Evolutionary conservation across 2,888 invertebrate genomes (phyloP).

Genomic region (Euphydryas editha): DNA sequence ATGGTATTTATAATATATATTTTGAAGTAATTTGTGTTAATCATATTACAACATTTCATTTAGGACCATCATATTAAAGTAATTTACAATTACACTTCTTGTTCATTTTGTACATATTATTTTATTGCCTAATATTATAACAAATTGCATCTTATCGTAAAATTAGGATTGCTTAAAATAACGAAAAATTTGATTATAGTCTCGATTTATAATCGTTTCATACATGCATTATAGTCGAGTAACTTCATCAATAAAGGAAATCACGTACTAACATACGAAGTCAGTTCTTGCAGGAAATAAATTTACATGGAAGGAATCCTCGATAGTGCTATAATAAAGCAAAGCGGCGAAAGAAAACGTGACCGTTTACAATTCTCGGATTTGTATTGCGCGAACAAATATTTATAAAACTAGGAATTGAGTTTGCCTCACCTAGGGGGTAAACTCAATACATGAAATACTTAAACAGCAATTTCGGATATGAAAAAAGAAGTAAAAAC

Average conservation of each 20-base stretch:
- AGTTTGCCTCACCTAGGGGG: neutral
- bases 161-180: too few species aligned
- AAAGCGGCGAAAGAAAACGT: conserved; percentile 32
- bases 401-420: neutral
- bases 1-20: too few species aligned
- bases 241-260: conserved; percentile 37
- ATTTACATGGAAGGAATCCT: conserved; percentile 37
- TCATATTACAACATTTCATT: too few species aligned
- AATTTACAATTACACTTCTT: too few species aligned
- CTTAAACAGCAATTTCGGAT: too few species aligned
- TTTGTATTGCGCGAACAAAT: conserved; percentile 1
- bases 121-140: neutral
- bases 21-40: too few species aligned
- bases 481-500: neutral
- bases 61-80: too few species aligned
- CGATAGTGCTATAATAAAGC: conserved; percentile 26
- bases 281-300: conserved; percentile 36
- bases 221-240: conserved; percentile 14
- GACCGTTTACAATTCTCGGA: conserved; percentile 16
- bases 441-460: neutral
- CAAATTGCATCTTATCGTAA: neutral
- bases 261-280: conserved; percentile 34
- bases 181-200: too few species aligned
- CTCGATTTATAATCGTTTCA: conserved; percentile 27
- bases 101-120: too few species aligned